Percentiles rank a stretch among this genome's conserved stretches.
Conservation (phyloP, 1,140 invertebrate genomes). For the Hesperophylax magnus region DNA sequence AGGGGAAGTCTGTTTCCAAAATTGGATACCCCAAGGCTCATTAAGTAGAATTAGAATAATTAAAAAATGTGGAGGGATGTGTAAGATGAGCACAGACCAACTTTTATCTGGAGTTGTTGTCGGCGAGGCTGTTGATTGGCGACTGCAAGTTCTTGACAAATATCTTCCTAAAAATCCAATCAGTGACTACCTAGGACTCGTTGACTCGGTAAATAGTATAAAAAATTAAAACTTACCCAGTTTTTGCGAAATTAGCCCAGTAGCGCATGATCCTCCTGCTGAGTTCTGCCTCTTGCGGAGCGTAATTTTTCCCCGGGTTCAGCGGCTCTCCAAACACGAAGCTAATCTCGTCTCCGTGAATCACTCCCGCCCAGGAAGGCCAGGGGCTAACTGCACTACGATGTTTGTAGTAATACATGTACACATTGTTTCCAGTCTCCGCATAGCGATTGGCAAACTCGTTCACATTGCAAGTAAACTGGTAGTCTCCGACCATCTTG, state of each 20-base stretch:
- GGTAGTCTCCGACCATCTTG: conserved; percentile 97
- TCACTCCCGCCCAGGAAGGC: conserved; percentile 96
- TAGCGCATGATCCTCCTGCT: conserved; percentile 92
- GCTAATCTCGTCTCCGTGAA: conserved; percentile 97
- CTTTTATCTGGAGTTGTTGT: too few relatives aligned
- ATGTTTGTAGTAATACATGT: conserved; percentile 96
- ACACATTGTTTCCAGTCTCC: conserved; percentile 90
- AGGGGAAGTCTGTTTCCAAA: too few relatives aligned
- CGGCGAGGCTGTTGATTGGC: too few relatives aligned
- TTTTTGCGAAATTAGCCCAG: conserved; percentile 96
- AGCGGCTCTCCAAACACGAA: conserved; percentile 95
- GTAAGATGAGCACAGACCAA: too few relatives aligned
- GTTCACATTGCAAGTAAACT: conserved; percentile 96
- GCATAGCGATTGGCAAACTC: conserved; percentile 92
- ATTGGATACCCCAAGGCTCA: too few relatives aligned
- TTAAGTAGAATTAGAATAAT: too few relatives aligned
- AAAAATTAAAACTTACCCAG: conserved; percentile 77
- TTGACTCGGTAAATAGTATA: background rate
- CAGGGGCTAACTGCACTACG: conserved; percentile 88
- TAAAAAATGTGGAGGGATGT: too few relatives aligned
- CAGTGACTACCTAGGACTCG: too few relatives aligned
- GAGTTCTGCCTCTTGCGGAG: conserved; percentile 83
- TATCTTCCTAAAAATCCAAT: too few relatives aligned
- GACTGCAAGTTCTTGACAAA: too few relatives aligned
- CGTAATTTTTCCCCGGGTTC: conserved; percentile 84